These are phyloP conservation scores for Seriola dumerili DNA, from an alignment of 2,113 vertebrate species.

Conservation along the genomic window DNA sequence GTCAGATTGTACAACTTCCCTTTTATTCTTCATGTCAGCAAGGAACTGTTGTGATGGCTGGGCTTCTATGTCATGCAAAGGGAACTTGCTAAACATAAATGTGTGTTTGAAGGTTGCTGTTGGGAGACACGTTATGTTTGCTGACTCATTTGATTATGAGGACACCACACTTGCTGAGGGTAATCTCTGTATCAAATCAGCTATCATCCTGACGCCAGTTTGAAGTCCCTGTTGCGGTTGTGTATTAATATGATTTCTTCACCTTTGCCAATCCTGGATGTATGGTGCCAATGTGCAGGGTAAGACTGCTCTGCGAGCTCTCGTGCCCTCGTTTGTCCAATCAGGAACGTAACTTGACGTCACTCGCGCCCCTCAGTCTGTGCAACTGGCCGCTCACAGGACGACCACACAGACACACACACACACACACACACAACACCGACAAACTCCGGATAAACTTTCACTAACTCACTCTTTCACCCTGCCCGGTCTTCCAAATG, in stretches of 20 bases:
- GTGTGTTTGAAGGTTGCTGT: neutral
- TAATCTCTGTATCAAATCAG: neutral
- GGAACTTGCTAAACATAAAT: neutral
- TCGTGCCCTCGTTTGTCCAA: conserved; percentile 33
- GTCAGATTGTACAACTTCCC: conserved; percentile 37
- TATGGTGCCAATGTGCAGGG: too few species aligned
- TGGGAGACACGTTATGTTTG: neutral
- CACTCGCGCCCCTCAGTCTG: conserved; percentile 55
- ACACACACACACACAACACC: neutral
- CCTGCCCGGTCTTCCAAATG: conserved; percentile 52
- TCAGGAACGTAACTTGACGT: conserved; percentile 65
- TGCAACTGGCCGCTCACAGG: conserved; percentile 35
- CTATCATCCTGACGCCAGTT: neutral
- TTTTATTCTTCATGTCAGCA: neutral
- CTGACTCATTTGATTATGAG: neutral
- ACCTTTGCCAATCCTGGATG: too few species aligned
- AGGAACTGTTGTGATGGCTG: conserved; percentile 17
- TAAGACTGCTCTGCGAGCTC: neutral
- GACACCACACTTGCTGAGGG: neutral
- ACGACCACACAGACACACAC: conserved; percentile 2
- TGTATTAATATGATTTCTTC: too few species aligned
- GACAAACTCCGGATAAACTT: conserved; percentile 32
- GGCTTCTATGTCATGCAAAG: neutral
- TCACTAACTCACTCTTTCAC: neutral
- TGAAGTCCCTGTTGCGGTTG: too few species aligned